Conservation (phyloP, 2,888 invertebrate species). For the Stegophylla sp. region DNA sequence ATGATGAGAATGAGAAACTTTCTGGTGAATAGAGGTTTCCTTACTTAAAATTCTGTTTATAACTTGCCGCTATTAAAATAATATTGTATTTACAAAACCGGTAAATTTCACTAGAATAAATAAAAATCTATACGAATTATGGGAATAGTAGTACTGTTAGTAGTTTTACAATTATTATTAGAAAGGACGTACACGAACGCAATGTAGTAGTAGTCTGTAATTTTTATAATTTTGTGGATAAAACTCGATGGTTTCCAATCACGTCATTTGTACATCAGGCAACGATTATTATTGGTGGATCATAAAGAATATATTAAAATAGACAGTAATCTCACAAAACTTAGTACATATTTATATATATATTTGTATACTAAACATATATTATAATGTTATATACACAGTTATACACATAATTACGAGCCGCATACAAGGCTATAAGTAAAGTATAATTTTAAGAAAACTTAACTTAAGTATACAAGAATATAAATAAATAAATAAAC, state of each 20-base stretch:
- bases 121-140: background rate
- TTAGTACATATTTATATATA: too few species aligned
- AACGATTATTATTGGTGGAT: background rate
- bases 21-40: too few species aligned
- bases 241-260: background rate
- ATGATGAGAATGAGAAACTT: too few species aligned
- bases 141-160: background rate
- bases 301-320: too few species aligned
- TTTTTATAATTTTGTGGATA: background rate
- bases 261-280: background rate
- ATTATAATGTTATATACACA: background rate
- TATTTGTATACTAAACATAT: background rate
- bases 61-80: too few species aligned
- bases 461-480: too few species aligned
- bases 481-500: too few species aligned
- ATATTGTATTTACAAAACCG: too few species aligned
- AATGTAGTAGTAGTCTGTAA: background rate
- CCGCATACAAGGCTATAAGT: too few species aligned
- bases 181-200: background rate
- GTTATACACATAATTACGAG: background rate
- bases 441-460: too few species aligned
- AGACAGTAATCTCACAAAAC: background rate
- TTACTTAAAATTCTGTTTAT: too few species aligned
- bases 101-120: slow-evolving; percentile 6
- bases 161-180: background rate